phyloP scores from a whole-genome alignment of 2,113 vertebrate genomes.

The Nannospalax galili region DNA sequence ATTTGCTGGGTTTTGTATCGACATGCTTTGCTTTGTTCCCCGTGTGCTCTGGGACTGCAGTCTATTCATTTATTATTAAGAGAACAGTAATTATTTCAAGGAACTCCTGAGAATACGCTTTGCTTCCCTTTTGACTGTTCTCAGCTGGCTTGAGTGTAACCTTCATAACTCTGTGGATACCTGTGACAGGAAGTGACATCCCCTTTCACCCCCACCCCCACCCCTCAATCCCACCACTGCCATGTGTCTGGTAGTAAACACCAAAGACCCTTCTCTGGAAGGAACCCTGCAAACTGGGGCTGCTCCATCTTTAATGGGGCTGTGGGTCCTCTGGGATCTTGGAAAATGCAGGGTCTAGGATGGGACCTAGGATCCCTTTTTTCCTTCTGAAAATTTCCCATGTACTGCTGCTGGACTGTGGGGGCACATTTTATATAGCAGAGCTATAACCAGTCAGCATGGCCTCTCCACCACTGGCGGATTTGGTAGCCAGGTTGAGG shows the following conservation, averaged over 20 bases:
- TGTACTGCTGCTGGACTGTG: neutral
- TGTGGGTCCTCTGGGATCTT: neutral
- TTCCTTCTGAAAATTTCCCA: neutral
- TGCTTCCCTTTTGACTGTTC: slow-evolving; percentile 59
- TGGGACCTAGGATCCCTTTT: neutral
- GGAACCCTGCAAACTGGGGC: neutral
- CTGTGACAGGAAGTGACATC: slow-evolving; percentile 53
- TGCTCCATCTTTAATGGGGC: neutral
- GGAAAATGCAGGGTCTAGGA: neutral
- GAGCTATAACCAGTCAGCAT: neutral
- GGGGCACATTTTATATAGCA: neutral
- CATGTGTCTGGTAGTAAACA: neutral
- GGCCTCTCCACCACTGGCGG: no score
- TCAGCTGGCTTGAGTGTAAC: slow-evolving; percentile 45
- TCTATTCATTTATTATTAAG: slow-evolving; percentile 82
- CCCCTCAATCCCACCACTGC: neutral
- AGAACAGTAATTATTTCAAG: slow-evolving; percentile 80
- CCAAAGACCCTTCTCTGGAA: neutral
- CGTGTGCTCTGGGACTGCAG: slow-evolving; percentile 76
- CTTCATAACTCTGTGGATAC: slow-evolving; percentile 51
- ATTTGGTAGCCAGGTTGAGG: neutral
- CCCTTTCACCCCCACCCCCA: rapidly evolving
- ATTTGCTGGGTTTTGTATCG: slow-evolving; percentile 80
- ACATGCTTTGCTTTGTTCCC: slow-evolving; percentile 80
- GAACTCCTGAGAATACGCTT: slow-evolving; percentile 70